Evolutionary conservation across 2,113 vertebrate species (phyloP).

Genomic region (Oreocharis arfaki): DNA sequence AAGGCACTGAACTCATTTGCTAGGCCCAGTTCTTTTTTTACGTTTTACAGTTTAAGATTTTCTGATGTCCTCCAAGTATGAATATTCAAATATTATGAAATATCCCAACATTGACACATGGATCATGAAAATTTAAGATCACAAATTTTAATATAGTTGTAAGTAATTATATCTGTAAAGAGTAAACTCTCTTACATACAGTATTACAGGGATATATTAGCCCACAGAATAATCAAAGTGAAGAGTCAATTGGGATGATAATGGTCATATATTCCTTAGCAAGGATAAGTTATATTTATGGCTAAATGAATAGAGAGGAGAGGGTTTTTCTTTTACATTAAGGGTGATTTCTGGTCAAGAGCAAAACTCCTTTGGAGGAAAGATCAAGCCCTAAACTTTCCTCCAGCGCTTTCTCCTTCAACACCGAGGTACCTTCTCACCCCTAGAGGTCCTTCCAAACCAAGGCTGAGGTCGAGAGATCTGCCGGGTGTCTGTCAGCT

Average conservation of each 20-base stretch:
- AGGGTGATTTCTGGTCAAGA: neutral
- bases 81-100: neutral
- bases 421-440: neutral
- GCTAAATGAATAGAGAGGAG: neutral
- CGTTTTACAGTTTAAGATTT: neutral
- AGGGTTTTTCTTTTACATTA: neutral
- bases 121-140: neutral
- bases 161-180: neutral
- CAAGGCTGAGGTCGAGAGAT: neutral
- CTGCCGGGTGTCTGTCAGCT: neutral
- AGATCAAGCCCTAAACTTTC: neutral
- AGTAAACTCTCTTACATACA: neutral
- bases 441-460: constrained; percentile 45
- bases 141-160: neutral
- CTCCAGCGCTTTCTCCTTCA: neutral
- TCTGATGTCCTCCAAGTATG: neutral
- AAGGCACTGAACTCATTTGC: neutral
- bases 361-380: neutral
- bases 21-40: neutral
- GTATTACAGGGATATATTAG: neutral
- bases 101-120: neutral
- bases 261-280: neutral
- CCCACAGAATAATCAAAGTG: neutral
- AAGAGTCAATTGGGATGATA: neutral
- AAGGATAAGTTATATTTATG: neutral